phyloP scores from a whole-genome alignment of 2,797 vertebrate genomes.

The Toxotes lorentzi region DNA sequence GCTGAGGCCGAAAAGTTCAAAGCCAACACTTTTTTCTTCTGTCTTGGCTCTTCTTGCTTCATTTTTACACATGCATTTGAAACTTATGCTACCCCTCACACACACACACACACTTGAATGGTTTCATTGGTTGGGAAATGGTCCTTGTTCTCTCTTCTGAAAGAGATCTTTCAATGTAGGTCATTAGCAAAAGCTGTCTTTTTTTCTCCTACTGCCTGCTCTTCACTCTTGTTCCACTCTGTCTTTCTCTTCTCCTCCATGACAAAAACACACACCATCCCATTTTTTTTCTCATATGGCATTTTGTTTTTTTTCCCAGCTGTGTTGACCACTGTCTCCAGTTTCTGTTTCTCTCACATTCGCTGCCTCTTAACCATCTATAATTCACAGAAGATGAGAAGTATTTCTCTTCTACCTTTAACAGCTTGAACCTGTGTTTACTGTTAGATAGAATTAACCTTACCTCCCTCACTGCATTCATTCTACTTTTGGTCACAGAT shows the following conservation, averaged over 20 bases:
- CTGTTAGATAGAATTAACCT: conserved; percentile 17
- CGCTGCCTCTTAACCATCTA: conserved; percentile 63
- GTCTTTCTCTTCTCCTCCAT: conserved; percentile 35
- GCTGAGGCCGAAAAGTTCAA: conserved; percentile 46
- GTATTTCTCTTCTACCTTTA: conserved; percentile 49
- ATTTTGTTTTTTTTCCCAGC: conserved; percentile 55
- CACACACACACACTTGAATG: conserved; percentile 19
- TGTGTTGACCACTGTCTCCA: conserved; percentile 59
- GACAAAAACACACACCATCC: conserved; percentile 42
- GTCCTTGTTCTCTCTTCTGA: conserved; percentile 29
- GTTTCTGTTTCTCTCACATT: conserved; percentile 52
- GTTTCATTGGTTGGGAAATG: conserved; percentile 43
- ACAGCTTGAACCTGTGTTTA: conserved; percentile 25
- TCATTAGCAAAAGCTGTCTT: conserved; percentile 55
- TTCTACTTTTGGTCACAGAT: conserved; percentile 26
- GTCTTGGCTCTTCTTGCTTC: conserved; percentile 10
- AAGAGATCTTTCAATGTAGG: conserved; percentile 56
- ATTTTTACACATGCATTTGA: conserved; percentile 29
- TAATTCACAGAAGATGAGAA: conserved; percentile 64
- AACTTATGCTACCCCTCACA: background rate
- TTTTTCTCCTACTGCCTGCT: conserved; percentile 32
- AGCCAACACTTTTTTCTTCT: conserved; percentile 19
- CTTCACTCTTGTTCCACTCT: conserved; percentile 36
- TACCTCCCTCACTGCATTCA: conserved; percentile 24
- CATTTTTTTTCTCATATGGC: conserved; percentile 43